phyloP scores from a whole-genome alignment of 2,113 vertebrate species.

The Centropus unirufus region DNA sequence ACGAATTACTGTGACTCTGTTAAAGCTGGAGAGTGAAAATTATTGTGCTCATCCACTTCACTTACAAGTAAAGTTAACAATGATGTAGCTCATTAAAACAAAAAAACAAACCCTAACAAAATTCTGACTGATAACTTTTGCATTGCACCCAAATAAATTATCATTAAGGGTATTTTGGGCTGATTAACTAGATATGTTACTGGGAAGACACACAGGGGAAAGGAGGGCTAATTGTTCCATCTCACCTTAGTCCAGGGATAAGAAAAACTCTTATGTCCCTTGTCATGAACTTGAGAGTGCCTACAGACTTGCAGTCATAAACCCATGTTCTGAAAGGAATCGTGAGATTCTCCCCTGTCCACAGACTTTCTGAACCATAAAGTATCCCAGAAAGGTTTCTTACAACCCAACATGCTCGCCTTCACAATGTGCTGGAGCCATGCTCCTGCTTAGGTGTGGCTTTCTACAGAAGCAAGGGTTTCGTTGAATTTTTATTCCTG shows the following conservation, averaged over 20 bases:
- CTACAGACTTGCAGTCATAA: background rate
- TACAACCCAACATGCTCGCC: background rate
- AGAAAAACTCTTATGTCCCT: background rate
- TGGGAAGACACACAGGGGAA: background rate
- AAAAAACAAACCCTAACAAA: background rate
- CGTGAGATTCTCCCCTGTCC: background rate
- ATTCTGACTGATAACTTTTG: background rate
- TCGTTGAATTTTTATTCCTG: background rate
- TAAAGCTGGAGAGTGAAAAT: background rate
- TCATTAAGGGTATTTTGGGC: background rate
- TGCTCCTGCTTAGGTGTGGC: background rate
- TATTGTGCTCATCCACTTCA: background rate
- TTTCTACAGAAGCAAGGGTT: background rate
- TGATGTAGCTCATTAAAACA: background rate
- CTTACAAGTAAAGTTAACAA: conserved; percentile 5
- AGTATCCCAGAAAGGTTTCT: background rate
- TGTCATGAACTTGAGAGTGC: background rate
- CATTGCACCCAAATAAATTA: background rate
- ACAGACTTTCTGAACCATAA: background rate
- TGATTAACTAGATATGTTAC: background rate
- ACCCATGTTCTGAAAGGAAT: background rate
- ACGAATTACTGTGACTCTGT: conserved; percentile 13
- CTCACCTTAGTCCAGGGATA: background rate
- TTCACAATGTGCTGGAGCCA: background rate
- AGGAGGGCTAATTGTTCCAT: background rate